Percentiles rank a stretch among this genome's conserved stretches.
These are phyloP conservation scores for Semnopithecus entellus DNA, from an alignment of 2,113 vertebrate genomes.

Conservation along the genomic window DNA sequence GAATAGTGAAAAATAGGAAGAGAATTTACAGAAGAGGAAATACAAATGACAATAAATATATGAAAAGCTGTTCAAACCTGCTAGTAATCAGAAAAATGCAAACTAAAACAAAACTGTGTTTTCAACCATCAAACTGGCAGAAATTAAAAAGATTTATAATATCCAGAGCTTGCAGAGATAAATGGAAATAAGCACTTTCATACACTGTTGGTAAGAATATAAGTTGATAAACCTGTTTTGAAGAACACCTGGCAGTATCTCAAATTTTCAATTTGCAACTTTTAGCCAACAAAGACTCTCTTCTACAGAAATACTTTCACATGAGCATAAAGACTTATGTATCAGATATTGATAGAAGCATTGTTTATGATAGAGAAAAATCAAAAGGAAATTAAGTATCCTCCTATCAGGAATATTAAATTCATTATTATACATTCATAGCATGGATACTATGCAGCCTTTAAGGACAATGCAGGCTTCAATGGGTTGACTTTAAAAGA, in stretches of 20 bases:
- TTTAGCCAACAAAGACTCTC: neutral
- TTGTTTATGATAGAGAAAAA: constrained; percentile 36
- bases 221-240: constrained; percentile 45
- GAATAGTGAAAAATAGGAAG: neutral
- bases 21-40: neutral
- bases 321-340: neutral
- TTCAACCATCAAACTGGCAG: neutral
- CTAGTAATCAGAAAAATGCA: constrained; percentile 33
- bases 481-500: neutral
- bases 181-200: constrained; percentile 39
- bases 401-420: neutral
- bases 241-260: constrained; percentile 30
- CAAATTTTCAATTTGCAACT: constrained; percentile 21
- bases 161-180: constrained; percentile 17
- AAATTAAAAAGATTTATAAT: constrained; percentile 48
- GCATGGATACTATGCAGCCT: neutral
- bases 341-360: neutral
- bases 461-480: constrained; percentile 34
- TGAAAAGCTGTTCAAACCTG: neutral
- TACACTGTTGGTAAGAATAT: neutral
- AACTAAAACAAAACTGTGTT: constrained; percentile 33
- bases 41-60: neutral
- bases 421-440: constrained; percentile 17
- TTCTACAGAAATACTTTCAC: constrained; percentile 21
- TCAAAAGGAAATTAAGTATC: constrained; percentile 5